Evolutionary conservation across 2,797 vertebrate genomes (phyloP).

Genomic region (Hirundo rustica): DNA sequence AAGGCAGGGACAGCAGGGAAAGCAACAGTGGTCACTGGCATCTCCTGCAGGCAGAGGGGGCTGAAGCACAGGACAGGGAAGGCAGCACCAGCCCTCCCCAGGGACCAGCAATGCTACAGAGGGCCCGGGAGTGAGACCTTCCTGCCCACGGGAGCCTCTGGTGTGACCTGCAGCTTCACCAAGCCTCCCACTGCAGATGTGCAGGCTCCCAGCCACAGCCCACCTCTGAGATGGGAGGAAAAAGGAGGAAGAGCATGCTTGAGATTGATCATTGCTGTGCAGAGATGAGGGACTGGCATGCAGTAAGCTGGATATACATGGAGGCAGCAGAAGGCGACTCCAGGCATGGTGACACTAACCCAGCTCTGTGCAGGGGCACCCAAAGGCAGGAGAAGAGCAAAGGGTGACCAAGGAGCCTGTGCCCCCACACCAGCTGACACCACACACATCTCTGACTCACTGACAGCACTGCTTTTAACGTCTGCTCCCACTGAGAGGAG

Average conservation of each 20-base stretch:
- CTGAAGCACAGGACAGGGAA: not conserved
- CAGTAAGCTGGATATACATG: not conserved
- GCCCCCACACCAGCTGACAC: not conserved
- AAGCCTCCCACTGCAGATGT: not conserved
- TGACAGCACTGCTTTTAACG: not conserved
- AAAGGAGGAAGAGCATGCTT: not conserved
- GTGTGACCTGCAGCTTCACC: not conserved
- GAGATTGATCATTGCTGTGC: rapidly evolving
- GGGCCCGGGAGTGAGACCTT: not conserved
- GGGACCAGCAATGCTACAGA: rapidly evolving
- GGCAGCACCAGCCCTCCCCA: not conserved
- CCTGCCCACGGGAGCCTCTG: rapidly evolving
- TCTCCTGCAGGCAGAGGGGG: not conserved
- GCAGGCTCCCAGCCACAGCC: not conserved
- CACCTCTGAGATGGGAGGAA: rapidly evolving
- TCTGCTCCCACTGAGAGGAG: not conserved
- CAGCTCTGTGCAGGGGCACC: not conserved
- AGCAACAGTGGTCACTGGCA: rapidly evolving
- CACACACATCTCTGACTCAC: rapidly evolving
- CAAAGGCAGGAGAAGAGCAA: not conserved
- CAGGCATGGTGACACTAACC: rapidly evolving
- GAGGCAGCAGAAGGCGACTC: not conserved
- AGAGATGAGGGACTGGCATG: not conserved
- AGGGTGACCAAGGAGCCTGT: not conserved
- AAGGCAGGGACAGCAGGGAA: not conserved